Evolutionary conservation across 2,797 vertebrate species (phyloP).

Genomic region (Notamacropus eugenii): DNA sequence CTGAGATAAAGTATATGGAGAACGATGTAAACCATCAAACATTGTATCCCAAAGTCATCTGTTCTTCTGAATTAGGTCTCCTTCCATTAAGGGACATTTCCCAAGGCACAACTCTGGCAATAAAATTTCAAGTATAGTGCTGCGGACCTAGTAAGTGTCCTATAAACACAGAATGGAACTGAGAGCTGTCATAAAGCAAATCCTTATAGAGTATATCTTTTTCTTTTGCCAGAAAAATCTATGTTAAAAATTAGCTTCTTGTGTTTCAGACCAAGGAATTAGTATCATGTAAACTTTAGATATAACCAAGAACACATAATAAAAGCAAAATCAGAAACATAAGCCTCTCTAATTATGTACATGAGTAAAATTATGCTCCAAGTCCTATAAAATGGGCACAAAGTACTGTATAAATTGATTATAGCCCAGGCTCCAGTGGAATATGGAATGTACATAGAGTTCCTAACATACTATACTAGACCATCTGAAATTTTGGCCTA

Average conservation of each 20-base stretch:
- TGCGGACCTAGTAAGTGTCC: neutral
- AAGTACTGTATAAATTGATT: slow-evolving; percentile 5
- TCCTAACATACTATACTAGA: neutral
- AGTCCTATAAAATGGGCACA: neutral
- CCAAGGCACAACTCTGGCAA: neutral
- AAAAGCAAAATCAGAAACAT: neutral
- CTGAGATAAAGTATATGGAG: neutral
- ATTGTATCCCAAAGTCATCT: neutral
- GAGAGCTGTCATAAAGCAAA: neutral
- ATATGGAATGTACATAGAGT: neutral
- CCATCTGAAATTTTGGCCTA: neutral
- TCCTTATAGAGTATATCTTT: neutral
- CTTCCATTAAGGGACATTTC: neutral
- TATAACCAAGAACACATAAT: neutral
- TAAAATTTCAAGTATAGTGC: neutral
- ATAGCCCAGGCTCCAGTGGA: neutral
- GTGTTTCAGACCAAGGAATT: neutral
- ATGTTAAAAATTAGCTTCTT: neutral
- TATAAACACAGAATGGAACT: neutral
- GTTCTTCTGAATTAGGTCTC: neutral
- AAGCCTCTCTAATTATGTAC: neutral
- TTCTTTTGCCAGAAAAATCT: neutral
- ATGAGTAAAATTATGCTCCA: neutral
- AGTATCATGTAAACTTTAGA: neutral
- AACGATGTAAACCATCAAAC: neutral